Percentiles rank a stretch among this genome's conserved stretches.
phyloP scores from a whole-genome alignment of 2,113 vertebrate genomes.

The Anguilla rostrata region DNA sequence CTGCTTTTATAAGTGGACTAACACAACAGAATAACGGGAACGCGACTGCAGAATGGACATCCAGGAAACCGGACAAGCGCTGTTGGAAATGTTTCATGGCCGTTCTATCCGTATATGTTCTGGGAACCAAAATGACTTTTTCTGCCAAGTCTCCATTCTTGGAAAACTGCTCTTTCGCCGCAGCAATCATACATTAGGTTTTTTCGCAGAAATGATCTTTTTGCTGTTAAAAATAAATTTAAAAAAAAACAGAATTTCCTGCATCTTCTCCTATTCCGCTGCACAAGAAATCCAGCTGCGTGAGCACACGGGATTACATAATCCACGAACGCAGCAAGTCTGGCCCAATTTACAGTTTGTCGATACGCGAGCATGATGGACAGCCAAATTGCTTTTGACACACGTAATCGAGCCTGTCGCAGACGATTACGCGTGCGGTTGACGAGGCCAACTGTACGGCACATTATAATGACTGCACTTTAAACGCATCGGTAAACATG shows the following conservation, averaged over 20 bases:
- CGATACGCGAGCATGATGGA: conserved; percentile 16
- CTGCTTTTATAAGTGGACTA: too few species aligned
- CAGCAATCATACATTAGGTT: not conserved
- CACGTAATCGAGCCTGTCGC: conserved; percentile 31
- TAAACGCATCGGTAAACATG: conserved; percentile 29
- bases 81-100: not conserved
- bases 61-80: not conserved
- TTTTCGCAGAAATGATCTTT: too few species aligned
- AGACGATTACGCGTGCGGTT: conserved; percentile 31
- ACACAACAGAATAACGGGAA: not conserved
- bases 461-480: conserved; percentile 39
- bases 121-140: not conserved
- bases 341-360: conserved; percentile 1
- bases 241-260: too few species aligned
- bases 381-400: conserved; percentile 34
- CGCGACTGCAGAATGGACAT: too few species aligned
- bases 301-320: not conserved
- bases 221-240: too few species aligned
- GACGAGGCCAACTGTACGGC: conserved; percentile 33
- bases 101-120: not conserved
- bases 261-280: too few species aligned
- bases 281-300: too few species aligned
- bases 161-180: not conserved
- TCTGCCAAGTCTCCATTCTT: not conserved
- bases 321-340: not conserved